These are phyloP conservation scores for Eulemur macaco DNA, from an alignment of 2,113 vertebrate genomes.

Conservation along the genomic window DNA sequence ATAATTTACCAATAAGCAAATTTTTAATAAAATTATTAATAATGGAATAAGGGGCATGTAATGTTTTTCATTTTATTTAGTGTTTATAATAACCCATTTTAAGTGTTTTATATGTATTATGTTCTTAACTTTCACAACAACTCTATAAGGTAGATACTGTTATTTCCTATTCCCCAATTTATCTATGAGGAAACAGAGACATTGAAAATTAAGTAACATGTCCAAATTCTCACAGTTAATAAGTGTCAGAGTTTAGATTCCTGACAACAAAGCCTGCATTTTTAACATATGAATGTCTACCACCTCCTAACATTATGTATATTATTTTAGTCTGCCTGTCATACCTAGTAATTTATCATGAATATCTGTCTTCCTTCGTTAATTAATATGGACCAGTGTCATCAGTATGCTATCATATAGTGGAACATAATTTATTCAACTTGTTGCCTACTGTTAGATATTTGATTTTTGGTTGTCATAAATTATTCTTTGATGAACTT, in stretches of 20 bases:
- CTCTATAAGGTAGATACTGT: background rate
- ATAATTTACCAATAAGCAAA: background rate
- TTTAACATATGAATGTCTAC: background rate
- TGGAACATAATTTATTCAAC: background rate
- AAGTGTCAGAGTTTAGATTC: background rate
- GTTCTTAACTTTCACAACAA: conserved; percentile 25
- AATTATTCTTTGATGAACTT: conserved; percentile 38
- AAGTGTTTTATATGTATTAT: background rate
- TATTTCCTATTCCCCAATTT: background rate
- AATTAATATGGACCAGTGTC: background rate
- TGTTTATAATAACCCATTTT: background rate
- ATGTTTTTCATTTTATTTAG: background rate
- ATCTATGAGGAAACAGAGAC: background rate
- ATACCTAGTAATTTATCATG: conserved; percentile 3
- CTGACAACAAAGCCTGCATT: background rate
- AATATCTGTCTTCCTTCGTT: background rate
- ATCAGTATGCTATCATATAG: background rate
- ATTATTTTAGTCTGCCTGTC: background rate
- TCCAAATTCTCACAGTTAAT: background rate
- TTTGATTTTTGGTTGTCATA: background rate
- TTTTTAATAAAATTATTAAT: background rate
- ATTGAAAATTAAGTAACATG: background rate
- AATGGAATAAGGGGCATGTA: background rate
- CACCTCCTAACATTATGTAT: background rate
- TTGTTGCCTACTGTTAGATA: background rate